These are phyloP conservation scores for Pemphredon lugubris DNA, from an alignment of 2,888 invertebrate genomes.

Conservation along the genomic window DNA sequence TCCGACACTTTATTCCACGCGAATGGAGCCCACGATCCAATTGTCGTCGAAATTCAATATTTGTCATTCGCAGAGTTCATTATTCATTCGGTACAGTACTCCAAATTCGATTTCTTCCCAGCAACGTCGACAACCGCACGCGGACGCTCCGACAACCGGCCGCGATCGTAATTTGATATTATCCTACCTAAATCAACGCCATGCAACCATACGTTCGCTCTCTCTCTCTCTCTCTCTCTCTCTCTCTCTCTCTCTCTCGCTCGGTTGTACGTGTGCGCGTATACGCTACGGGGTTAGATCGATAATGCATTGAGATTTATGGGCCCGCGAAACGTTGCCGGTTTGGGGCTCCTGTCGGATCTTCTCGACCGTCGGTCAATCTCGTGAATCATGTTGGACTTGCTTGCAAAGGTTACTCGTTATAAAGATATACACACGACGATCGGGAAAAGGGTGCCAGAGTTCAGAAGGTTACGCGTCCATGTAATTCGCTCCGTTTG, in stretches of 20 bases:
- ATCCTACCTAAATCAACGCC: slow-evolving; percentile 63
- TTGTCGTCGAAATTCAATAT: too few species aligned
- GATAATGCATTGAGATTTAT: slow-evolving; percentile 69
- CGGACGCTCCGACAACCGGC: slow-evolving; percentile 45
- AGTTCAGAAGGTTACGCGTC: neutral
- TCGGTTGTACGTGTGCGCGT: slow-evolving; percentile 27
- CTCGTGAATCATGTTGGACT: slow-evolving; percentile 66
- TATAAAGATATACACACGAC: slow-evolving; percentile 44
- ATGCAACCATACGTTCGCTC: slow-evolving; percentile 40
- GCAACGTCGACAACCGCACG: slow-evolving; percentile 10
- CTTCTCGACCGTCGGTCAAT: slow-evolving; percentile 64
- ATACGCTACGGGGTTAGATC: slow-evolving; percentile 50
- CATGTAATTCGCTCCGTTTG: too few species aligned
- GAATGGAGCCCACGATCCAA: too few species aligned
- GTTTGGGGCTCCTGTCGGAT: slow-evolving; percentile 57
- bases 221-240: slow-evolving; percentile 51
- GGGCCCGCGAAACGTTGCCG: slow-evolving; percentile 57
- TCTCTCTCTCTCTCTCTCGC: slow-evolving; percentile 46
- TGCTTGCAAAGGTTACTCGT: slow-evolving; percentile 54
- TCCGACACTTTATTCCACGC: too few species aligned
- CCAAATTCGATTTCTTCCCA: slow-evolving; percentile 10
- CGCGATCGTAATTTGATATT: slow-evolving; percentile 69
- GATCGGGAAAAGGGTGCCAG: too few species aligned
- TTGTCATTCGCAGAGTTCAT: neutral
- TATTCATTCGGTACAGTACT: slow-evolving; percentile 6